These are phyloP conservation scores for Phataginus tricuspis DNA, from an alignment of 2,797 vertebrate species.

Conservation along the genomic window DNA sequence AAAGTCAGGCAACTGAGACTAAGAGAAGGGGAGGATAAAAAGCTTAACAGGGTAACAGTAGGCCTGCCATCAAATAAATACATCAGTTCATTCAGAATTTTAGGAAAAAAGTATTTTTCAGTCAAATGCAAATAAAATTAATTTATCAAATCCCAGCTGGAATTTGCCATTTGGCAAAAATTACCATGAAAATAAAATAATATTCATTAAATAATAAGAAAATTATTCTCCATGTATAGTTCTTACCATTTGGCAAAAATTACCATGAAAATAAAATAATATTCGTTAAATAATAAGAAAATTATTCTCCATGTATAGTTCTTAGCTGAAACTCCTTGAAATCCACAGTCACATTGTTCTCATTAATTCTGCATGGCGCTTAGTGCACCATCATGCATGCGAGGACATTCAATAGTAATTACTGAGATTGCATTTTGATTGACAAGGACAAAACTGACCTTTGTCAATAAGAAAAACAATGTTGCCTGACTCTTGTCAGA, in stretches of 20 bases:
- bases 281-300: background rate
- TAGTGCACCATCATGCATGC: background rate
- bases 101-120: background rate
- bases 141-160: background rate
- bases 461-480: constrained; percentile 22
- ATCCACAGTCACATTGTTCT: background rate
- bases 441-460: constrained; percentile 48
- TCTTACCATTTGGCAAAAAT: background rate
- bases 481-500: background rate
- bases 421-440: constrained; percentile 56
- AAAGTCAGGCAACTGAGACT: background rate
- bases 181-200: background rate
- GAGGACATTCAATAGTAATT: constrained; percentile 60
- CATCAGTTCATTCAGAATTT: background rate
- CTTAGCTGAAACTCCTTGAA: constrained; percentile 7
- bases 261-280: background rate
- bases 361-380: constrained; percentile 35
- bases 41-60: background rate
- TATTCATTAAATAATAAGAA: background rate
- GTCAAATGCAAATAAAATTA: constrained; percentile 20
- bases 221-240: background rate
- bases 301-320: background rate
- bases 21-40: background rate
- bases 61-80: background rate
- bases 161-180: constrained; percentile 21